A percentile compares a stretch with the other conserved stretches of the same genome.
Conservation (phyloP, 2,888 invertebrate genomes). For the Ceriagrion tenellum region DNA sequence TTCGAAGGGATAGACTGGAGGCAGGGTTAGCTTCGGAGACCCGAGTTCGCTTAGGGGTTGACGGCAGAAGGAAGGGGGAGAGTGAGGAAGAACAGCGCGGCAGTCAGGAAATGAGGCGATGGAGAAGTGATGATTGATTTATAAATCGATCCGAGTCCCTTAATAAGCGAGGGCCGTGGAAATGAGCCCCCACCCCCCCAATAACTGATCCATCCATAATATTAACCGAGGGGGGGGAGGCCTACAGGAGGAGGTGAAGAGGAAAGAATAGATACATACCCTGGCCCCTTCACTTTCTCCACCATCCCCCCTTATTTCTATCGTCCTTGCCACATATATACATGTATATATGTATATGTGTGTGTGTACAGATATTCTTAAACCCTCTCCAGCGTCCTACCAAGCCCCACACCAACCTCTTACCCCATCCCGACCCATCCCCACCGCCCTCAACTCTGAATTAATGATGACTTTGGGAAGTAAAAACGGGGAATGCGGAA, state of each 20-base stretch:
- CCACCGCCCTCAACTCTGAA: constrained; percentile 29
- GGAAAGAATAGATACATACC: constrained; percentile 39
- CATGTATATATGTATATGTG: too few species aligned
- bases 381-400: background rate
- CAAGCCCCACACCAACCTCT: too few species aligned
- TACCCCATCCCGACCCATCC: background rate
- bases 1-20: background rate
- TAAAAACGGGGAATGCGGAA: constrained; percentile 59
- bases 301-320: background rate
- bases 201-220: constrained; percentile 61
- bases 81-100: background rate
- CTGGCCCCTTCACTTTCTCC: background rate
- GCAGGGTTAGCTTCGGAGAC: background rate
- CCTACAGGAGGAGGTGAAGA: background rate
- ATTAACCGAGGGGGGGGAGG: constrained; percentile 12
- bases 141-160: constrained; percentile 58
- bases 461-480: constrained; percentile 52
- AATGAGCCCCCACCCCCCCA: constrained; percentile 19
- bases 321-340: background rate
- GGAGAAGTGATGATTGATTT: constrained; percentile 54
- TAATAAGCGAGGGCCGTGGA: constrained; percentile 59
- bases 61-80: background rate
- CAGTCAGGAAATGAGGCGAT: constrained; percentile 47
- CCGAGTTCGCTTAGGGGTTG: background rate
- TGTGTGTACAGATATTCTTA: background rate